A percentile compares a stretch with the other conserved stretches of the same genome.
phyloP scores from a whole-genome alignment of 1,140 invertebrate genomes.

The Harlomillsia oculata region DNA sequence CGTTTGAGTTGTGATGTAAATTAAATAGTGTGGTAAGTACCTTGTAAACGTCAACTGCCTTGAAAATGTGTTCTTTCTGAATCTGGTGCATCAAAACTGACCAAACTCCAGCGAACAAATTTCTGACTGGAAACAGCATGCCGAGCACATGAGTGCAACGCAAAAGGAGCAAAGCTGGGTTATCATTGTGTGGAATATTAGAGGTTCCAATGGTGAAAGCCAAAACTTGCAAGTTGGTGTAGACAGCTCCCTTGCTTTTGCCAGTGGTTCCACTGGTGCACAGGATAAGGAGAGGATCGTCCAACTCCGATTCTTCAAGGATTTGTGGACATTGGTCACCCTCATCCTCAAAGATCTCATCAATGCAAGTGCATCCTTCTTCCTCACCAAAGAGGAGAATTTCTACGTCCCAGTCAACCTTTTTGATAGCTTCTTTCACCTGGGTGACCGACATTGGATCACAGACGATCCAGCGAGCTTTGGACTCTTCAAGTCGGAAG shows the following conservation, averaged over 20 bases:
- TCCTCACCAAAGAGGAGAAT: slow-evolving; percentile 25
- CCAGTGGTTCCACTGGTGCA: slow-evolving; percentile 31
- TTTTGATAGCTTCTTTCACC: slow-evolving; percentile 7
- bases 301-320: slow-evolving; percentile 15
- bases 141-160: slow-evolving; percentile 28
- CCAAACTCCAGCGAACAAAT: slow-evolving; percentile 16
- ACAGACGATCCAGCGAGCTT: slow-evolving; percentile 31
- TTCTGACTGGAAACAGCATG: slow-evolving; percentile 28
- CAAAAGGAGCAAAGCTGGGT: slow-evolving; percentile 11
- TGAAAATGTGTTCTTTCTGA: slow-evolving; percentile 27
- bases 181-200: slow-evolving; percentile 11
- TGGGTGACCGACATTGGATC: slow-evolving; percentile 16
- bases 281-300: slow-evolving; percentile 29
- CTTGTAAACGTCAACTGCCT: slow-evolving; percentile 28
- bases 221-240: slow-evolving; percentile 26
- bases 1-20: background rate
- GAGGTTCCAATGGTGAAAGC: slow-evolving; percentile 21
- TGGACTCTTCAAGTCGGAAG: slow-evolving; percentile 18
- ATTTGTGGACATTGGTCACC: slow-evolving; percentile 15
- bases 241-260: slow-evolving; percentile 29
- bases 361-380: slow-evolving; percentile 22
- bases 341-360: slow-evolving; percentile 27
- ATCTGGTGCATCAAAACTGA: slow-evolving; percentile 28
- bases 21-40: background rate
- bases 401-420: slow-evolving; percentile 27